Conservation (phyloP, 1,140 invertebrate genomes). For the Tetragnatha versicolor region DNA sequence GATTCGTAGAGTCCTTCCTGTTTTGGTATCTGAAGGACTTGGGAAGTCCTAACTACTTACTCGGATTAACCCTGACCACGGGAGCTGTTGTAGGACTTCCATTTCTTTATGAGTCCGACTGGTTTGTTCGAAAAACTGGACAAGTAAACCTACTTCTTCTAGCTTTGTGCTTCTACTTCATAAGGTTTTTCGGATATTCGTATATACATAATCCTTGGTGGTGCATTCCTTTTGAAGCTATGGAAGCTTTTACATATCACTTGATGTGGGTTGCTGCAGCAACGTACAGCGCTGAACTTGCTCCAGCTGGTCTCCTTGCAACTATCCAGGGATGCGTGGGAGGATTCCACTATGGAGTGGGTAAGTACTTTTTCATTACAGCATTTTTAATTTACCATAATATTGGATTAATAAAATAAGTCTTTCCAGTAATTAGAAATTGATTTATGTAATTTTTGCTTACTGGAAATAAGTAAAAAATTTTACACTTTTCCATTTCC, state of each 20-base stretch:
- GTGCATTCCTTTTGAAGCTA: constrained; percentile 80
- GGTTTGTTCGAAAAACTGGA: constrained; percentile 79
- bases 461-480: too few relatives aligned
- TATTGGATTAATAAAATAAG: background rate
- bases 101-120: constrained; percentile 77
- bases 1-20: constrained; percentile 84
- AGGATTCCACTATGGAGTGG: constrained; percentile 81
- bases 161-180: constrained; percentile 79
- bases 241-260: constrained; percentile 84
- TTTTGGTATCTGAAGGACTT: constrained; percentile 86
- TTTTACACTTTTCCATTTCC: too few relatives aligned
- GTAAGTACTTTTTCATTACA: constrained; percentile 65
- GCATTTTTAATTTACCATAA: background rate
- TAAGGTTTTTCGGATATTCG: constrained; percentile 80
- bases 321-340: constrained; percentile 83
- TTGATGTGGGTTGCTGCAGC: constrained; percentile 82
- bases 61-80: constrained; percentile 84
- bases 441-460: background rate
- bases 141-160: constrained; percentile 83
- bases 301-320: constrained; percentile 80
- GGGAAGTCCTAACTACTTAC: constrained; percentile 77
- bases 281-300: constrained; percentile 80
- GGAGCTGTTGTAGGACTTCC: constrained; percentile 80
- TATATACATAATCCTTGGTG: constrained; percentile 82
- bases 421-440: background rate